Percentiles rank a stretch among this genome's conserved stretches.
Conservation (phyloP, 2,113 vertebrate genomes). For the Bathybates hornii region DNA sequence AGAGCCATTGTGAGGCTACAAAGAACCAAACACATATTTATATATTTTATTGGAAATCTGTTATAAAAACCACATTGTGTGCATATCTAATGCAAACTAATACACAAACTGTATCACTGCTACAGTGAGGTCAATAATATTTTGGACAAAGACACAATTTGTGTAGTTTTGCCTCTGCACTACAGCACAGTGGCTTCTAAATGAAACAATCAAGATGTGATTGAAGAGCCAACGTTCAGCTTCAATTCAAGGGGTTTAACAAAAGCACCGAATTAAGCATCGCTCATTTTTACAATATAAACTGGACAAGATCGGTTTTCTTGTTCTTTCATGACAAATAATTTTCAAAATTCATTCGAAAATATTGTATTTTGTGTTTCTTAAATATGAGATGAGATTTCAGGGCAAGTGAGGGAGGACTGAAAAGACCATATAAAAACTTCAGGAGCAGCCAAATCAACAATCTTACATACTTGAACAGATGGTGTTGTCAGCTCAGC, state of each 20-base stretch:
- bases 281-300: not conserved
- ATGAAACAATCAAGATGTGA: not conserved
- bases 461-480: not conserved
- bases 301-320: not conserved
- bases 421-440: not conserved
- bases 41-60: not conserved
- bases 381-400: not conserved
- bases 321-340: not conserved
- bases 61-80: not conserved
- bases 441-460: not conserved
- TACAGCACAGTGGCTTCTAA: not conserved
- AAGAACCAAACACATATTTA: not conserved
- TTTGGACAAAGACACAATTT: not conserved
- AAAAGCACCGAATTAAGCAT: not conserved
- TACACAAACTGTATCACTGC: not conserved
- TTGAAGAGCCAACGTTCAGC: not conserved
- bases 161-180: not conserved
- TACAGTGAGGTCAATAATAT: not conserved
- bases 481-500: not conserved
- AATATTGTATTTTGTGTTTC: not conserved
- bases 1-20: not conserved
- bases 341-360: not conserved
- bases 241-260: not conserved
- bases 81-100: not conserved
- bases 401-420: not conserved